phyloP scores from a whole-genome alignment of 2,888 invertebrate genomes.

The Neoascia interrupta region DNA sequence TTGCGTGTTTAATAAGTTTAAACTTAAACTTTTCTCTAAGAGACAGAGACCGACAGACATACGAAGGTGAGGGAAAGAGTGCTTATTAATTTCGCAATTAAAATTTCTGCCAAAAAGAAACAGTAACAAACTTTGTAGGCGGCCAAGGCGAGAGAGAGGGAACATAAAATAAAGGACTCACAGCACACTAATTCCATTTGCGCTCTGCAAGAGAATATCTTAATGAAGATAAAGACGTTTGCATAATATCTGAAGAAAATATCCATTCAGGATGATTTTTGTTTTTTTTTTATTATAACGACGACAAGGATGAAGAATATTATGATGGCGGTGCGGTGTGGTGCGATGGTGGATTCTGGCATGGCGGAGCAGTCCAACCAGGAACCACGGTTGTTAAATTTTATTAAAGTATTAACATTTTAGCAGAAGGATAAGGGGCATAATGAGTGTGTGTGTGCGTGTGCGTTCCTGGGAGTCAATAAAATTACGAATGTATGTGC shows the following conservation, averaged over 20 bases:
- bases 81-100: slow-evolving; percentile 67
- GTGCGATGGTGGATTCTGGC: too few species aligned
- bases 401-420: slow-evolving; percentile 64
- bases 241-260: slow-evolving; percentile 54
- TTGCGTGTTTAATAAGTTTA: slow-evolving; percentile 54
- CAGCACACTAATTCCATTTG: slow-evolving; percentile 55
- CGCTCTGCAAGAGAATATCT: slow-evolving; percentile 49
- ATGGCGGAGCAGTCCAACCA: too few species aligned
- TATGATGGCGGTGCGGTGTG: slow-evolving; percentile 19
- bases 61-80: slow-evolving; percentile 27
- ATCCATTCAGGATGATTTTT: slow-evolving; percentile 45
- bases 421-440: too few species aligned
- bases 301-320: slow-evolving; percentile 3
- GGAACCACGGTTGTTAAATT: slow-evolving; percentile 53
- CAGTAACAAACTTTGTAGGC: too few species aligned
- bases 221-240: slow-evolving; percentile 64
- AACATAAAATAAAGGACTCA: slow-evolving; percentile 25
- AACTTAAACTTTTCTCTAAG: slow-evolving; percentile 32
- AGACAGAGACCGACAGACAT: neutral
- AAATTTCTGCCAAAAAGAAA: slow-evolving; percentile 44
- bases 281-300: slow-evolving; percentile 8
- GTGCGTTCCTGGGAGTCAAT: slow-evolving; percentile 45
- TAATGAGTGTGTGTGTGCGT: neutral
- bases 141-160: neutral
- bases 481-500: slow-evolving; percentile 51